Evolutionary conservation across 2,797 vertebrate species (phyloP).

Genomic region (Holocentrus rufus): DNA sequence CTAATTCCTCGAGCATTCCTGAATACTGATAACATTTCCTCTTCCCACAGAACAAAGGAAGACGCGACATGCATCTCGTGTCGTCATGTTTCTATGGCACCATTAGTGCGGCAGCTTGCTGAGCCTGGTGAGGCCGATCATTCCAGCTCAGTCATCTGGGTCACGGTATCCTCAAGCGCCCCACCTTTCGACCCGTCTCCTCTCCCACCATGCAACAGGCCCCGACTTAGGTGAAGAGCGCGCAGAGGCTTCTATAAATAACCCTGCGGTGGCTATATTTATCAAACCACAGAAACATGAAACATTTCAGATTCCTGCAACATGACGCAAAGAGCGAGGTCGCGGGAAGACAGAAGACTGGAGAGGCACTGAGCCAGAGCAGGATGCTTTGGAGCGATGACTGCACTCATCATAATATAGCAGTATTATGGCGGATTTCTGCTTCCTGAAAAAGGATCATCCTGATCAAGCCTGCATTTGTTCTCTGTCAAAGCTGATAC

Average conservation of each 20-base stretch:
- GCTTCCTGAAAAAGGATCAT: background rate
- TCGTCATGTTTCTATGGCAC: slow-evolving; percentile 40
- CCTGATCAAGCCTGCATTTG: no score
- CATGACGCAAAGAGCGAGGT: slow-evolving; percentile 17
- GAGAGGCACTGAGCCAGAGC: slow-evolving; percentile 12
- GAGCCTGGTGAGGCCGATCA: slow-evolving; percentile 46
- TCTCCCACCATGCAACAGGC: slow-evolving; percentile 54
- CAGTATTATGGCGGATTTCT: background rate
- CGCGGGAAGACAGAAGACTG: background rate
- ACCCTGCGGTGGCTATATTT: slow-evolving; percentile 48
- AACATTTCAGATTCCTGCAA: slow-evolving; percentile 12
- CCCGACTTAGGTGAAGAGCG: slow-evolving; percentile 38
- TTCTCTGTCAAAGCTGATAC: background rate
- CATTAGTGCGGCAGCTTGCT: slow-evolving; percentile 27
- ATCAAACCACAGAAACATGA: slow-evolving; percentile 44
- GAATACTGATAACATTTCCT: slow-evolving; percentile 17
- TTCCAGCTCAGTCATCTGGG: slow-evolving; percentile 68
- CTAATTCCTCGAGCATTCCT: slow-evolving; percentile 25
- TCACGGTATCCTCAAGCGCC: slow-evolving; percentile 61
- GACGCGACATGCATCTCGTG: slow-evolving; percentile 58
- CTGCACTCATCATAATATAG: background rate
- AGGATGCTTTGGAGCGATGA: slow-evolving; percentile 7
- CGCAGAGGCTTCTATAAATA: slow-evolving; percentile 55
- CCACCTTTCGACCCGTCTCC: slow-evolving; percentile 53
- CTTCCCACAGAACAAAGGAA: slow-evolving; percentile 45